phyloP scores from a whole-genome alignment of 2,113 vertebrate genomes.

The Choloepus hoffmanni region DNA sequence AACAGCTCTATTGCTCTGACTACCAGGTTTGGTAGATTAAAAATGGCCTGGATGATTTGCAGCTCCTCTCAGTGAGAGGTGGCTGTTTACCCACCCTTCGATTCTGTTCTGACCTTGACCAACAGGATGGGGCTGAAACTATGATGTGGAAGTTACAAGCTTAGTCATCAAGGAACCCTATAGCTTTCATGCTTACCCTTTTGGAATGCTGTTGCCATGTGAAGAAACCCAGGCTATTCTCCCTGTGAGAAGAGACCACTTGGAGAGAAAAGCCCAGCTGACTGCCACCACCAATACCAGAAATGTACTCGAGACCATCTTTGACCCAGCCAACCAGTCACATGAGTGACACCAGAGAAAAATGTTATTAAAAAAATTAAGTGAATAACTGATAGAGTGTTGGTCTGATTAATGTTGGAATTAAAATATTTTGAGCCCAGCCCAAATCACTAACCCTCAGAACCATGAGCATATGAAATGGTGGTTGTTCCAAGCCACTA shows the following conservation, averaged over 20 bases:
- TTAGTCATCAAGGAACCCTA: neutral
- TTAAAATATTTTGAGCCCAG: neutral
- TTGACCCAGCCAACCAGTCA: neutral
- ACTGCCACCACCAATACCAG: neutral
- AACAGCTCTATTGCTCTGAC: neutral
- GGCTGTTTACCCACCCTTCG: neutral
- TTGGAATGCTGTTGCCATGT: neutral
- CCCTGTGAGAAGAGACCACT: neutral
- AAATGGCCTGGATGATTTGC: neutral
- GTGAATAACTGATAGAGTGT: neutral
- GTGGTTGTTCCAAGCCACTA: neutral
- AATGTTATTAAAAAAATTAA: neutral
- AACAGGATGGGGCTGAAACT: neutral
- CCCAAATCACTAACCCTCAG: neutral
- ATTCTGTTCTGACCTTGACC: neutral
- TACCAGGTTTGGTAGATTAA: neutral
- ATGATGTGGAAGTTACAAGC: neutral
- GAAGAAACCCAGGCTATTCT: neutral
- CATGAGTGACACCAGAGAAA: neutral
- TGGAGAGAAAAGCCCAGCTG: neutral
- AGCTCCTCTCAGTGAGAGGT: neutral
- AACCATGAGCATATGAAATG: neutral
- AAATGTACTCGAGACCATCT: rapidly evolving
- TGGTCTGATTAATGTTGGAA: neutral
- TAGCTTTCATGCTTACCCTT: neutral